Percentiles rank a stretch among this genome's conserved stretches.
phyloP scores from a whole-genome alignment of 1,140 invertebrate species.

The Hypsibius dujardini region DNA sequence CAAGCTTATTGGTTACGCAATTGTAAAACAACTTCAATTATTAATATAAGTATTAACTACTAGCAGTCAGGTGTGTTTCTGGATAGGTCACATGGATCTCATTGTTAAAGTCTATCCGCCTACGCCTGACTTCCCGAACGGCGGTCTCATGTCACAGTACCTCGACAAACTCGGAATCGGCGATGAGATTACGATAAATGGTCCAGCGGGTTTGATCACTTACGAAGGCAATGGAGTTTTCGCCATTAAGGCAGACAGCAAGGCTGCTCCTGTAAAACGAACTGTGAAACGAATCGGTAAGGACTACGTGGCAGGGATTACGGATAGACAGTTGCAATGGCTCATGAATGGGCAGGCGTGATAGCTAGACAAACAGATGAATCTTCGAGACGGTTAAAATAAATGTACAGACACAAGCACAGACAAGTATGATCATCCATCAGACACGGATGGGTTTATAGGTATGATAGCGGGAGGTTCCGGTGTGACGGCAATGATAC shows the following conservation, averaged over 20 bases:
- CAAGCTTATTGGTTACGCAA: background rate
- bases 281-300: background rate
- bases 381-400: too few species aligned
- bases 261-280: background rate
- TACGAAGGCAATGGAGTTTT: background rate
- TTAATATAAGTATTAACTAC: background rate
- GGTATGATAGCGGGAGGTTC: conserved; percentile 8
- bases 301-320: too few species aligned
- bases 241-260: background rate
- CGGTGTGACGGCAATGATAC: conserved; percentile 11
- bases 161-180: background rate
- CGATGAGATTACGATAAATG: conserved; percentile 1
- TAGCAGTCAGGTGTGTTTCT: background rate
- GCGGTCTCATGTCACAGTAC: conserved; percentile 5
- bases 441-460: background rate
- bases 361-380: too few species aligned
- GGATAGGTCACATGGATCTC: conserved; percentile 7
- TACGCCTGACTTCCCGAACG: background rate
- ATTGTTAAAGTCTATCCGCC: conserved; percentile 4
- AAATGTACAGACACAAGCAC: background rate
- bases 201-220: background rate
- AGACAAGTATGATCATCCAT: background rate
- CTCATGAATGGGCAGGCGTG: too few species aligned
- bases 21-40: background rate
- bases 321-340: too few species aligned